These are phyloP conservation scores for Phengaris arion DNA, from an alignment of 2,888 invertebrate species.

Conservation along the genomic window DNA sequence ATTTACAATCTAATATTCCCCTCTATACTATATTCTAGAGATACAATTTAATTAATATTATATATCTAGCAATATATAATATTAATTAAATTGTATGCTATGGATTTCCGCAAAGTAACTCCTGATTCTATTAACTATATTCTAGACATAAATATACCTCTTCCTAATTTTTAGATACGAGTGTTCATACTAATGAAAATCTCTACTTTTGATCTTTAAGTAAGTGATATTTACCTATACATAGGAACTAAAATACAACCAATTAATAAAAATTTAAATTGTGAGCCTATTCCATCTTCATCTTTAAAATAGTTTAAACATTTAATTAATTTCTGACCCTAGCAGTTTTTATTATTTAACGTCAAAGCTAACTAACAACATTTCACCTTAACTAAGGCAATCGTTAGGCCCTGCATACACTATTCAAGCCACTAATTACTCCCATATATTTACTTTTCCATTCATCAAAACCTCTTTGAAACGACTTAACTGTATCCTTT, in stretches of 20 bases:
- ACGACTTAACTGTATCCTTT: constrained; percentile 3
- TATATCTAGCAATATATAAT: no score
- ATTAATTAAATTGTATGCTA: no score
- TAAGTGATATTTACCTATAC: not conserved
- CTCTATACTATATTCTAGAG: no score
- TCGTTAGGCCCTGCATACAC: constrained; percentile 2
- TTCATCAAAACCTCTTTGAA: constrained; percentile 15
- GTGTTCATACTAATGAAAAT: not conserved
- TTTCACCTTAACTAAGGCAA: not conserved
- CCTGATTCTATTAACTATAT: no score
- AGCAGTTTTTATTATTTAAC: not conserved
- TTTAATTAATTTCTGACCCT: not conserved
- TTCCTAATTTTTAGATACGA: no score
- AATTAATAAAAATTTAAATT: not conserved
- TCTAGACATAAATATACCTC: no score
- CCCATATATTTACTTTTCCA: constrained; percentile 14
- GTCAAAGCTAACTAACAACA: not conserved
- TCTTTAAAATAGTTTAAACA: not conserved
- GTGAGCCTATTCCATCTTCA: not conserved
- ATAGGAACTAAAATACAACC: not conserved
- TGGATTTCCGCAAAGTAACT: no score
- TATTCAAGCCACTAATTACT: not conserved
- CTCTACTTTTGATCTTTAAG: not conserved
- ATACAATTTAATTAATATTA: no score
- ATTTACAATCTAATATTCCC: no score